phyloP scores from a whole-genome alignment of 1,140 invertebrate species.

The Wasmannia auropunctata region DNA sequence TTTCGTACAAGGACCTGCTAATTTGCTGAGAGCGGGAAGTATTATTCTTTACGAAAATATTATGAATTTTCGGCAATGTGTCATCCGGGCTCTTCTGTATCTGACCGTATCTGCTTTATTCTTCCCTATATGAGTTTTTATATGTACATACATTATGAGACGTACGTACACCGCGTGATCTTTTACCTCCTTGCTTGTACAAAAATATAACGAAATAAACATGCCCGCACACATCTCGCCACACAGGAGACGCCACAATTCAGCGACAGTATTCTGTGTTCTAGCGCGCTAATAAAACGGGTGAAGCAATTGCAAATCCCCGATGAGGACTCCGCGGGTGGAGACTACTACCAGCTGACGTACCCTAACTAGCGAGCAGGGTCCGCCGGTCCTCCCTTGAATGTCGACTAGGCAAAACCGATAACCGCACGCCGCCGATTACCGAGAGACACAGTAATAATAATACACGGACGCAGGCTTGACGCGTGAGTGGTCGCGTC shows the following conservation, averaged over 20 bases:
- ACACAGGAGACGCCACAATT: constrained; percentile 63
- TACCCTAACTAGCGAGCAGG: constrained; percentile 83
- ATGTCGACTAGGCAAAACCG: constrained; percentile 72
- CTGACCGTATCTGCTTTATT: background rate
- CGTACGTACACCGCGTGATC: background rate
- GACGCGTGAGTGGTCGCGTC: constrained; percentile 35
- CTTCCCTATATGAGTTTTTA: background rate
- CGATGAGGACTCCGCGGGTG: constrained; percentile 83
- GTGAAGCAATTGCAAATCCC: constrained; percentile 83
- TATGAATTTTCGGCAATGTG: background rate
- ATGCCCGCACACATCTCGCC: constrained; percentile 26
- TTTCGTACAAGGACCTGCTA: background rate
- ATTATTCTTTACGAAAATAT: background rate
- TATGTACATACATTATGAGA: background rate
- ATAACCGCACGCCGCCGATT: constrained; percentile 65
- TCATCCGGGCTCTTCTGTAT: background rate
- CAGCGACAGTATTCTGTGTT: constrained; percentile 83
- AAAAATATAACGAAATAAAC: constrained; percentile 33
- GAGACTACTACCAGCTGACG: constrained; percentile 85
- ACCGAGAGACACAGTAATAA: constrained; percentile 63
- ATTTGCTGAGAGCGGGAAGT: background rate
- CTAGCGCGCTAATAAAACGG: constrained; percentile 84
- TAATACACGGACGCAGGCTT: constrained; percentile 63
- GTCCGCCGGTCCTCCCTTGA: constrained; percentile 75
- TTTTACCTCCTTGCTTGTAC: constrained; percentile 6